Conservation (phyloP, 1,140 invertebrate genomes). For the Ips typographus region DNA sequence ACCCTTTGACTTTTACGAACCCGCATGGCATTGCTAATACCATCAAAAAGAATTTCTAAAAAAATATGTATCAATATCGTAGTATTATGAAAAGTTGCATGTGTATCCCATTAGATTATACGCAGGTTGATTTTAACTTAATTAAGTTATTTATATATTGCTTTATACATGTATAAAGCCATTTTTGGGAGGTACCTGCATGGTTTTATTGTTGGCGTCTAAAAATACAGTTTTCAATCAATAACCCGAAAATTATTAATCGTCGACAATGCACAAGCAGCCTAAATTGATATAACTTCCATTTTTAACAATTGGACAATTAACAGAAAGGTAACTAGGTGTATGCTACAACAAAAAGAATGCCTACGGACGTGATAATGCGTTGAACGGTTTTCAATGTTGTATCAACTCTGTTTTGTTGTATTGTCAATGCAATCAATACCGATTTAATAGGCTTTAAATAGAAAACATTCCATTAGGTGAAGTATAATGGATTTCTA, state of each 20-base stretch:
- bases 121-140: no score
- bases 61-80: no score
- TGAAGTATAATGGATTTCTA: conserved; percentile 1
- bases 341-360: conserved; percentile 18
- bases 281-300: conserved; percentile 14
- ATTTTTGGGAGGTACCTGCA: no score
- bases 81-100: no score
- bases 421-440: conserved; percentile 18
- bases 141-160: no score
- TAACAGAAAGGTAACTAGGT: conserved; percentile 20
- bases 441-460: conserved; percentile 20
- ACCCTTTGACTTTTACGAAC: conserved; percentile 19
- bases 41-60: neutral
- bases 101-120: no score
- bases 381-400: conserved; percentile 22
- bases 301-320: conserved; percentile 25
- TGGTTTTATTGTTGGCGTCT: no score
- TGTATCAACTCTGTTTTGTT: conserved; percentile 23
- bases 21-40: conserved; percentile 21
- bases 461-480: conserved; percentile 20
- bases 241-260: neutral
- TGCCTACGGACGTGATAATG: conserved; percentile 23
- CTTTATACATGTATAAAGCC: no score
- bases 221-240: no score
- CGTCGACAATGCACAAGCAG: neutral